A percentile compares a stretch with the other conserved stretches of the same genome.
These are phyloP conservation scores for Podarcis lilfordi DNA, from an alignment of 2,797 vertebrate genomes.

Conservation along the genomic window DNA sequence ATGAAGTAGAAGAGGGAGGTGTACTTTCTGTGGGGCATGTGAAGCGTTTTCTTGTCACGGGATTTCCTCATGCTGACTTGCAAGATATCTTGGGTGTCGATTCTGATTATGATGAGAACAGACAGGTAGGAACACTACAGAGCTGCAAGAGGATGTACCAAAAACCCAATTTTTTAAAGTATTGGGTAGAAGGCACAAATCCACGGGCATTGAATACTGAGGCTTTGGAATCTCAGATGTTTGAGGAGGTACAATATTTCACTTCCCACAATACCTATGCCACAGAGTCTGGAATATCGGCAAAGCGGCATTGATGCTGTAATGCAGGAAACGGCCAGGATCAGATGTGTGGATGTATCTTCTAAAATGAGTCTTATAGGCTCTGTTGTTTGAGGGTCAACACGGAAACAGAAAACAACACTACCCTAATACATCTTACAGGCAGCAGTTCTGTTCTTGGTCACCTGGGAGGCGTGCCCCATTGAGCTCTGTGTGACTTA, in stretches of 20 bases:
- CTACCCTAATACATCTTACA: neutral
- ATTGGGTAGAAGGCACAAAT: too few relatives aligned
- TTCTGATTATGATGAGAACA: slow-evolving; percentile 87
- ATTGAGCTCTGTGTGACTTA: neutral
- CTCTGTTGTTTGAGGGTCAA: neutral
- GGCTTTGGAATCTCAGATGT: neutral
- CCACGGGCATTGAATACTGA: neutral
- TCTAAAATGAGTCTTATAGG: neutral
- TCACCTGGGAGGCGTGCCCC: too few relatives aligned
- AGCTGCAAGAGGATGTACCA: neutral
- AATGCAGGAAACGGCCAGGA: neutral
- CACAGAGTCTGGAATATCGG: neutral
- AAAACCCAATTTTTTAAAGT: too few relatives aligned
- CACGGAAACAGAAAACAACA: neutral
- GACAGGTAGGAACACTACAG: slow-evolving; percentile 80
- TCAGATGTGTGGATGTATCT: neutral
- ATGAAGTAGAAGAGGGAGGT: slow-evolving; percentile 78
- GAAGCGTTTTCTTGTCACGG: slow-evolving; percentile 81
- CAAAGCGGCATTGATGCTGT: neutral
- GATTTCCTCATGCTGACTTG: slow-evolving; percentile 85
- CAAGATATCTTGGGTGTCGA: slow-evolving; percentile 83
- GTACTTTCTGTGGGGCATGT: slow-evolving; percentile 83
- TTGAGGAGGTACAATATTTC: neutral
- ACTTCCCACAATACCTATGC: neutral
- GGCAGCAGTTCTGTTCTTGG: neutral